These are phyloP conservation scores for Terrapene triunguis DNA, from an alignment of 2,113 vertebrate species.

Conservation along the genomic window DNA sequence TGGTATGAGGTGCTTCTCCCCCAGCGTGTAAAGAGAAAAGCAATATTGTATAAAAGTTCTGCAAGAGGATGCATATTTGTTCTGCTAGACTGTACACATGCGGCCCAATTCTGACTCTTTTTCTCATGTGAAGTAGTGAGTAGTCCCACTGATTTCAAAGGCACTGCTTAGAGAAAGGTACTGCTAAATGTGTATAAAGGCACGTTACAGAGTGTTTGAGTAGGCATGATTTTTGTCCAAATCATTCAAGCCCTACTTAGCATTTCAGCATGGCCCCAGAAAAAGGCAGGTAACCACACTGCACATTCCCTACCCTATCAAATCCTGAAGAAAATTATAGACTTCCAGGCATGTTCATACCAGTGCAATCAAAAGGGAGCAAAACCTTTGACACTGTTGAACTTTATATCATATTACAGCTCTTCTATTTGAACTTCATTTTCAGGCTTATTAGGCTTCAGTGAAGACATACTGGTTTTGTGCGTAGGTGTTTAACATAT, in stretches of 20 bases:
- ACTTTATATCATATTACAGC: neutral
- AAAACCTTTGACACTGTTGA: neutral
- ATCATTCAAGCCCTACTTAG: neutral
- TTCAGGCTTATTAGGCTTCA: neutral
- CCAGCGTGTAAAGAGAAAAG: neutral
- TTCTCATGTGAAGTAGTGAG: neutral
- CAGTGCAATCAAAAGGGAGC: neutral
- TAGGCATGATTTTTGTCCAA: neutral
- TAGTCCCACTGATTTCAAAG: neutral
- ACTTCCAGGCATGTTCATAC: neutral
- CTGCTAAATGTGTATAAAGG: neutral
- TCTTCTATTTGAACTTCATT: neutral
- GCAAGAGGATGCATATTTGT: neutral
- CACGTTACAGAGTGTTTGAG: neutral
- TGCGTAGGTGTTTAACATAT: neutral
- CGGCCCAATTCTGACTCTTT: neutral
- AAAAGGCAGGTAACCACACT: neutral
- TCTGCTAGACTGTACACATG: neutral
- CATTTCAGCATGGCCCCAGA: neutral
- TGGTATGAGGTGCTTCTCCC: neutral
- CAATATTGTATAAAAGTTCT: neutral
- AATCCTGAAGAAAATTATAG: neutral
- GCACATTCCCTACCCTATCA: neutral
- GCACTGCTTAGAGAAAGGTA: neutral
- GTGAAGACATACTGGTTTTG: neutral